Evolutionary conservation across 2,888 invertebrate species (phyloP).

Genomic region (Caprella mutica): DNA sequence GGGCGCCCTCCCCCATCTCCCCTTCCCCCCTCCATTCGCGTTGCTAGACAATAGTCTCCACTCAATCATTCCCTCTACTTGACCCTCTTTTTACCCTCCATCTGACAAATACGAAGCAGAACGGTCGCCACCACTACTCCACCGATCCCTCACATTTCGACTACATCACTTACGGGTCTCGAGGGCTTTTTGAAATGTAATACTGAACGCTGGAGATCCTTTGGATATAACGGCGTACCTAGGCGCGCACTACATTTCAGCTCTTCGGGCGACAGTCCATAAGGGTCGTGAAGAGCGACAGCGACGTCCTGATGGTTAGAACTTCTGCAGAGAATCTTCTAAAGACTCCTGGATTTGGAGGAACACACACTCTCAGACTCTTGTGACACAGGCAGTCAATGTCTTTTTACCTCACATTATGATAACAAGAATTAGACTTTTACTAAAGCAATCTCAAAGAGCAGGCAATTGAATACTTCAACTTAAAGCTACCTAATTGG

Average conservation of each 20-base stretch:
- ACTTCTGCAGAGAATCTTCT: background rate
- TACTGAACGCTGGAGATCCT: slow-evolving; percentile 4
- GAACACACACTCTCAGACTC: too few species aligned
- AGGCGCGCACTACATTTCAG: background rate
- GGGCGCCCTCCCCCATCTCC: background rate
- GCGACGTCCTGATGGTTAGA: background rate
- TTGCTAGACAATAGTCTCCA: background rate
- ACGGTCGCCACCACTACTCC: slow-evolving; percentile 4
- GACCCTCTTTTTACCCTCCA: slow-evolving; percentile 6
- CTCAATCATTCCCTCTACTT: slow-evolving; percentile 6
- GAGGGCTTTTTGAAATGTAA: slow-evolving; percentile 28
- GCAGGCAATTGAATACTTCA: too few species aligned
- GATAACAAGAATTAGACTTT: too few species aligned
- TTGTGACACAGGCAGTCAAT: too few species aligned
- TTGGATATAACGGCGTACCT: background rate
- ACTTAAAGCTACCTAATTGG: too few species aligned
- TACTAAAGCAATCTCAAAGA: too few species aligned
- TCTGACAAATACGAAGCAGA: slow-evolving; percentile 13
- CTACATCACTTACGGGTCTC: slow-evolving; percentile 26
- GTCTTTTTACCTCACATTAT: too few species aligned
- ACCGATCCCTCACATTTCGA: slow-evolving; percentile 17
- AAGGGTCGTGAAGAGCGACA: background rate
- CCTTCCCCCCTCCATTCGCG: background rate
- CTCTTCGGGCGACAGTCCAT: background rate
- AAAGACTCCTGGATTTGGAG: slow-evolving; percentile 12